Evolutionary conservation across 1,140 invertebrate species (phyloP).

Genomic region (silkworm (Bombyx mori)): ASM3026992v2 NC_085131.1:11115001-11115500

Average conservation of each 20-base stretch:
- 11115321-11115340: slow-evolving; percentile 83
- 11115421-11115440: background rate
- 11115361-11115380: slow-evolving; percentile 29
- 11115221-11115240: slow-evolving; percentile 87
- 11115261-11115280: slow-evolving; percentile 75
- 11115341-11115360: slow-evolving; percentile 58
- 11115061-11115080: too few relatives aligned
- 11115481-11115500: too few relatives aligned
- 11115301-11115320: slow-evolving; percentile 82
- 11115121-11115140: slow-evolving; percentile 76
- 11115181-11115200: slow-evolving; percentile 77
- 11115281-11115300: slow-evolving; percentile 81
- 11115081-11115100: background rate
- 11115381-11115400: background rate
- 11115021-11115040: too few relatives aligned
- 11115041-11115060: too few relatives aligned
- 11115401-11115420: background rate
- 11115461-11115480: too few relatives aligned
- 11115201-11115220: slow-evolving; percentile 89
- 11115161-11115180: slow-evolving; percentile 86
- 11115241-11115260: slow-evolving; percentile 78
- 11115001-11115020: too few relatives aligned
- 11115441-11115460: too few relatives aligned
- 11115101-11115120: background rate
- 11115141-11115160: slow-evolving; percentile 82